phyloP scores from a whole-genome alignment of 1,140 invertebrate species.

The Rhysida immarginata region DNA sequence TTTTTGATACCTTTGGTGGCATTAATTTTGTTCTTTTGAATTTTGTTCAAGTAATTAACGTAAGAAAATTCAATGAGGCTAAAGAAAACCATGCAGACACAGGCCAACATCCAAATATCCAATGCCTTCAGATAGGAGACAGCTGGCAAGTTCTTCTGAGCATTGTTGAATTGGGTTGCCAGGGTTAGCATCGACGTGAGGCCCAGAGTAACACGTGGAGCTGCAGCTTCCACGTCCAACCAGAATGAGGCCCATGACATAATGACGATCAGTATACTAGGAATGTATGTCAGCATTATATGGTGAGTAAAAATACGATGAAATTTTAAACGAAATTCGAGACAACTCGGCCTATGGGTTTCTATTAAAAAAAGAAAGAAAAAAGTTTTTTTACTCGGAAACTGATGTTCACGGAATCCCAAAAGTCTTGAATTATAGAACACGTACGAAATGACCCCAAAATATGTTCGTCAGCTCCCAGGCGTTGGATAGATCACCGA shows the following conservation, averaged over 20 bases:
- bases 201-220: conserved; percentile 16
- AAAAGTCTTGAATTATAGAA: too few species aligned
- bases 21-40: too few species aligned
- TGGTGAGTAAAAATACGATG: too few species aligned
- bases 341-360: too few species aligned
- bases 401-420: too few species aligned
- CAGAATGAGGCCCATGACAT: conserved; percentile 97
- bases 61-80: conserved; percentile 10
- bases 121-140: conserved; percentile 13
- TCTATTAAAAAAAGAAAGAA: too few species aligned
- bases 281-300: too few species aligned
- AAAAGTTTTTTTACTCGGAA: too few species aligned
- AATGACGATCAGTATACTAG: conserved; percentile 93
- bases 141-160: conserved; percentile 12
- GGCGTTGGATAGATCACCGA: too few species aligned
- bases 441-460: too few species aligned
- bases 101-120: conserved; percentile 14
- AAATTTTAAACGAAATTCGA: too few species aligned
- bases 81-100: conserved; percentile 10
- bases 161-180: conserved; percentile 18
- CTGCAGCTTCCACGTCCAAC: conserved; percentile 61
- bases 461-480: too few species aligned
- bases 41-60: neutral
- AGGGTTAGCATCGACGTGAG: conserved; percentile 18
- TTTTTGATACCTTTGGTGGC: neutral